Conservation (phyloP, 1,140 invertebrate species). For the Samia ricini region DNA sequence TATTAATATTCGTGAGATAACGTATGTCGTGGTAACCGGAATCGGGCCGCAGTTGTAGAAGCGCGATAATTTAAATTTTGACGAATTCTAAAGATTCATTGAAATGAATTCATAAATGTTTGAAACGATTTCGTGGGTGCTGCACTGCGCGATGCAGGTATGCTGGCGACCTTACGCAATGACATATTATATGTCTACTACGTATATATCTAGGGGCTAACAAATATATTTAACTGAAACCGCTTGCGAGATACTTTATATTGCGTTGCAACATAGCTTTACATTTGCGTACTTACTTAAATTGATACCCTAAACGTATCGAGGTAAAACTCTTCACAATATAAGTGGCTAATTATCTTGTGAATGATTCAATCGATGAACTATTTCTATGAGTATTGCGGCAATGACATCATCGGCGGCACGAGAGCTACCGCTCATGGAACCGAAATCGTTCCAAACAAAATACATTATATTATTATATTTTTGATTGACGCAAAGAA, state of each 20-base stretch:
- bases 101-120: slow-evolving; percentile 34
- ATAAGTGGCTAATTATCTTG: slow-evolving; percentile 15
- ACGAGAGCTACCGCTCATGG: slow-evolving; percentile 32
- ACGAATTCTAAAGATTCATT: background rate
- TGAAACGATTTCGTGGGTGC: slow-evolving; percentile 39
- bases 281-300: slow-evolving; percentile 18
- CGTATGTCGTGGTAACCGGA: background rate
- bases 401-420: slow-evolving; percentile 45
- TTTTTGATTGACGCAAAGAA: slow-evolving; percentile 62
- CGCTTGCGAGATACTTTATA: slow-evolving; percentile 52
- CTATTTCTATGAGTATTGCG: slow-evolving; percentile 25
- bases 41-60: background rate
- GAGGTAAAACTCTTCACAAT: slow-evolving; percentile 22
- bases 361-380: slow-evolving; percentile 31
- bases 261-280: slow-evolving; percentile 42
- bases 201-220: slow-evolving; percentile 34
- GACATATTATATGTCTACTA: slow-evolving; percentile 37
- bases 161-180: slow-evolving; percentile 57
- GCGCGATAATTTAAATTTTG: background rate
- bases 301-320: slow-evolving; percentile 24
- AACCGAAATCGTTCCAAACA: slow-evolving; percentile 2
- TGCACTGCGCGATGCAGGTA: slow-evolving; percentile 48
- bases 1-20: slow-evolving; percentile 2
- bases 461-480: slow-evolving; percentile 28
- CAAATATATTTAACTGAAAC: slow-evolving; percentile 47